Base-by-base conservation (phyloP, 2,113 vertebrate genomes). In the Limnothrissa miodon region DNA sequence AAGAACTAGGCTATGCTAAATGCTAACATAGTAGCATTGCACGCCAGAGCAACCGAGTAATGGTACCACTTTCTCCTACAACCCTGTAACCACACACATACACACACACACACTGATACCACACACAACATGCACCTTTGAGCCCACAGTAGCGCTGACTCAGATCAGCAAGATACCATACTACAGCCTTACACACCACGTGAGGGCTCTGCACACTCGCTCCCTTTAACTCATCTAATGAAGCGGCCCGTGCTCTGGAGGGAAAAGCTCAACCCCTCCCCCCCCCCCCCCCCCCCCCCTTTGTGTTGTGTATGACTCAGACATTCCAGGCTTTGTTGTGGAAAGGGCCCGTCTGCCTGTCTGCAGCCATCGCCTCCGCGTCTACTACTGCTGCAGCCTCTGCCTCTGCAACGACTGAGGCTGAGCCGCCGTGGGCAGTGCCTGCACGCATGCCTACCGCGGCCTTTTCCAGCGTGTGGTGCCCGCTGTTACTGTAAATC, bases 371-470 rank as follows among this genome's bases (percentile, higher is more conserved):
- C 59, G 0, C n/a, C 59, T 10, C 46, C 46, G 3, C 11, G 15
- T 13, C 46, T 48, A 10, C 46, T 17, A 13, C 46, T 15, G 10
- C 46, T 1, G 46, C 46, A 0, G 8, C 46, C 15, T 13, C 46
- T 48, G 11, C 46, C 3, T 48, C 46, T 17, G 66, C 33, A 2
- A 59, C n/a, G 2, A n/a, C 0, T 33, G 59, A 13, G 59, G 25
- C 25, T 74, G 11, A 74, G 23, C 46, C 10, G 2, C 45, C 84
- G 88, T 87, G 86, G 83, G 85, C 80, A 82, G 66, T 36, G 0
- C 3, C 9, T 33, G 66, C 2, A 4, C 15, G 66, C 33, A 83
- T 25, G 62, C 21, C 44, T 3, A n/a, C 21, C 33, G 80, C 45
- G 39, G 78, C 78, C 56, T 25, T 74, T 82, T 85, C 74, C 62